These are phyloP conservation scores for Phalacrocorax pelagicus DNA, from an alignment of 2,113 vertebrate genomes.

Conservation along the genomic window DNA sequence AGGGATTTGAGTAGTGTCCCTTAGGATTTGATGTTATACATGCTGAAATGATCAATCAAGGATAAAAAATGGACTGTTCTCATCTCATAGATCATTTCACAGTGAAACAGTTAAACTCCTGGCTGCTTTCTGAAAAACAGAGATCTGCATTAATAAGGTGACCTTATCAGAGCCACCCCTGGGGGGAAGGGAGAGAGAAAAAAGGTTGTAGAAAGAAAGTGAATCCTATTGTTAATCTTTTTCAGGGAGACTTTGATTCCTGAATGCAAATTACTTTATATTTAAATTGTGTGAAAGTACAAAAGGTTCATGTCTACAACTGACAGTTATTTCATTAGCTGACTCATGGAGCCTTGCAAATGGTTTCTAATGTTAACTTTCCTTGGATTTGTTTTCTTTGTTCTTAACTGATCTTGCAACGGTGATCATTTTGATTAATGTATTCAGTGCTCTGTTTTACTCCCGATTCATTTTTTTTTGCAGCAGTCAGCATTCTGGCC, in stretches of 20 bases:
- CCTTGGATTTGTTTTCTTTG: slow-evolving; percentile 62
- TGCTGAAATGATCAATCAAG: slow-evolving; percentile 66
- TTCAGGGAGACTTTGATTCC: slow-evolving; percentile 39
- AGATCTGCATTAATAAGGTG: slow-evolving; percentile 70
- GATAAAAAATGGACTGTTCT: slow-evolving; percentile 65
- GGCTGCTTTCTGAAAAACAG: slow-evolving; percentile 65
- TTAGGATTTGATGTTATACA: slow-evolving; percentile 61
- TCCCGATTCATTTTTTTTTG: slow-evolving; percentile 38
- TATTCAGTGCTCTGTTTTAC: background rate
- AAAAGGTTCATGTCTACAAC: slow-evolving; percentile 35
- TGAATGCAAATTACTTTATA: slow-evolving; percentile 62
- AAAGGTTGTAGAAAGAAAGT: slow-evolving; percentile 46
- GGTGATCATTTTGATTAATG: slow-evolving; percentile 52
- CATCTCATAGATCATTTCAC: slow-evolving; percentile 69
- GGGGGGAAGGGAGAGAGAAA: slow-evolving; percentile 41
- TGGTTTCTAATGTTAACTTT: slow-evolving; percentile 48
- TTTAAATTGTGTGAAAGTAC: slow-evolving; percentile 51
- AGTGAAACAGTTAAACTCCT: slow-evolving; percentile 69
- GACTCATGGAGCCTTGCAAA: slow-evolving; percentile 38
- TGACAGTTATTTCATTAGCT: slow-evolving; percentile 63
- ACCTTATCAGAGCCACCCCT: slow-evolving; percentile 63
- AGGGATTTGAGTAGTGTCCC: slow-evolving; percentile 47
- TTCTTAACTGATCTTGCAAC: slow-evolving; percentile 35
- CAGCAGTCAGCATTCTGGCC: slow-evolving; percentile 10
- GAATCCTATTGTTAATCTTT: slow-evolving; percentile 64